A percentile compares a stretch with the other conserved stretches of the same genome.
phyloP scores from a whole-genome alignment of 2,888 invertebrate species.

The Phengaris arion region DNA sequence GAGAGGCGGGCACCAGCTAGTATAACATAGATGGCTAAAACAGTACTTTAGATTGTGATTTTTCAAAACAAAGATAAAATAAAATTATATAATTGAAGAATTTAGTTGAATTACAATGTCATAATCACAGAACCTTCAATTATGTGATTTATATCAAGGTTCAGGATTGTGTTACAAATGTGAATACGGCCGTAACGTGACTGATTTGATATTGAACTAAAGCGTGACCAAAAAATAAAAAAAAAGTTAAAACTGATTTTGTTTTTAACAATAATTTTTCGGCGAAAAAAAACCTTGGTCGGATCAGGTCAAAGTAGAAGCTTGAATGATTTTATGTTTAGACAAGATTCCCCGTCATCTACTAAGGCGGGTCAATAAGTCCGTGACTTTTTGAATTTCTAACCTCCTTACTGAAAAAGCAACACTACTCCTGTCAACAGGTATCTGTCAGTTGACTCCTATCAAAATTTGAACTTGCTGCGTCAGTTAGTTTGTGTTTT shows the following conservation, averaged over 20 bases:
- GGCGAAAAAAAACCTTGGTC: neutral
- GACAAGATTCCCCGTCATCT: no score
- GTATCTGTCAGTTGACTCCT: no score
- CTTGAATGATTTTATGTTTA: no score
- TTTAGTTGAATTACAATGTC: neutral
- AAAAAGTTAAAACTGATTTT: neutral
- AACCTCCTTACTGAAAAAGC: no score
- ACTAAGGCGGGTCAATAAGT: no score
- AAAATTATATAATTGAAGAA: neutral
- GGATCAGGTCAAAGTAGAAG: no score
- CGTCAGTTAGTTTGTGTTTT: no score
- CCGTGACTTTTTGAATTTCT: no score
- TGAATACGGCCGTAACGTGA: neutral
- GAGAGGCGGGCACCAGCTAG: no score
- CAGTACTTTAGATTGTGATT: neutral
- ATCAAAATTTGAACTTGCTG: no score
- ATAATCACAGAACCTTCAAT: neutral
- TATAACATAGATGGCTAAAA: no score
- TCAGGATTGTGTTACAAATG: neutral
- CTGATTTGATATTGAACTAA: neutral
- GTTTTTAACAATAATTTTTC: neutral
- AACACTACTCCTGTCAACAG: no score
- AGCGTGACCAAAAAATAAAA: neutral
- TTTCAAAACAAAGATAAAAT: neutral
- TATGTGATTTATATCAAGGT: constrained; percentile 3